These are phyloP conservation scores for Murina feae DNA, from an alignment of 2,113 vertebrate genomes.

Conservation along the genomic window DNA sequence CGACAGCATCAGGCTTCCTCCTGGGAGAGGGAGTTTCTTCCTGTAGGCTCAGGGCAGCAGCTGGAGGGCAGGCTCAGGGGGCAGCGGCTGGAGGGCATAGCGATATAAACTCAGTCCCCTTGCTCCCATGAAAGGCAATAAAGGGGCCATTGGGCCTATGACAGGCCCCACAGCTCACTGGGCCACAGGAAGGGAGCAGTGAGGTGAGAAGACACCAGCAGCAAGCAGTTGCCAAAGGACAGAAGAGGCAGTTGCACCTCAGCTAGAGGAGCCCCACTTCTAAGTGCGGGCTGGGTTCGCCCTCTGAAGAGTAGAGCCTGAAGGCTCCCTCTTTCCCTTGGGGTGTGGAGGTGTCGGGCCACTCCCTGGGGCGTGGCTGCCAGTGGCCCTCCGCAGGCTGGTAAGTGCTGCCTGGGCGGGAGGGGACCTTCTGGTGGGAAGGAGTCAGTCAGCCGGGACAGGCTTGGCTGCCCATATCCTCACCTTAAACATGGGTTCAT, in stretches of 20 bases:
- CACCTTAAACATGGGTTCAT: not conserved
- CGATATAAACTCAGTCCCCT: not conserved
- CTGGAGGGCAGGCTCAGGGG: not conserved
- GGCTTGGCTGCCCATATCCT: not conserved
- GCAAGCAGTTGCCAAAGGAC: not conserved
- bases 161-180: not conserved
- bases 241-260: not conserved
- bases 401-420: not conserved
- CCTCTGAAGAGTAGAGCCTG: not conserved
- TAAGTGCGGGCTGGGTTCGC: not conserved
- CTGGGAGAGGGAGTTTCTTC: not conserved
- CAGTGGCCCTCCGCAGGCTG: not conserved
- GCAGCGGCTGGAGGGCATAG: not conserved
- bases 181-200: not conserved
- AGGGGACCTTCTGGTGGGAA: not conserved
- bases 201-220: not conserved
- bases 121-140: not conserved
- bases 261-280: not conserved
- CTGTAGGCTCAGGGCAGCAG: not conserved
- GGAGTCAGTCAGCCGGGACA: not conserved
- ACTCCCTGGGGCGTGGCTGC: not conserved
- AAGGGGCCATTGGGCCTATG: not conserved
- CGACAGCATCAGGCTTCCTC: constrained; percentile 32
- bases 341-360: not conserved
- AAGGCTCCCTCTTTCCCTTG: not conserved